Conservation (phyloP, 2,113 vertebrate species). For the Pampusana beccarii region DNA sequence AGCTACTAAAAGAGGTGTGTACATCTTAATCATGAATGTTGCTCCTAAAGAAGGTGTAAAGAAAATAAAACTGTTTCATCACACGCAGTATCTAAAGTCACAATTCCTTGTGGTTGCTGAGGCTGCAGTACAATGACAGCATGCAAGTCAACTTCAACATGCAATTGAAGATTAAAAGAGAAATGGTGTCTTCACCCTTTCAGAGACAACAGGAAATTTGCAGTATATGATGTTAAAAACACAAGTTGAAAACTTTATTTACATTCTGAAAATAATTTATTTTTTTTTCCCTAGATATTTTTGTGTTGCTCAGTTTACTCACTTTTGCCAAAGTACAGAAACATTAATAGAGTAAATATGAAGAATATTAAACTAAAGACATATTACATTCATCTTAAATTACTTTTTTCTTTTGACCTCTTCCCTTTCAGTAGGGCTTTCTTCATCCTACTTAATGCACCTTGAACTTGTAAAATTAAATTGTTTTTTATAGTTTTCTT, state of each 20-base stretch:
- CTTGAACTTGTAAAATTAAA: slow-evolving; percentile 45
- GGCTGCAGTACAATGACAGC: background rate
- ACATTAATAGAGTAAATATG: background rate
- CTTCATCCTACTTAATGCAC: background rate
- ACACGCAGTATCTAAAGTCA: background rate
- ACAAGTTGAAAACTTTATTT: background rate
- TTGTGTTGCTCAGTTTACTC: background rate
- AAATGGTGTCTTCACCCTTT: background rate
- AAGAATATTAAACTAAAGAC: background rate
- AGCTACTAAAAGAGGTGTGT: background rate
- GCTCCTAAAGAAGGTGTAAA: slow-evolving; percentile 2
- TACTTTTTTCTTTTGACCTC: slow-evolving; percentile 10
- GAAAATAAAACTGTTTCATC: background rate
- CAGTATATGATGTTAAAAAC: background rate
- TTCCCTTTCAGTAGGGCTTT: background rate
- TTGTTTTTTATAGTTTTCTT: background rate
- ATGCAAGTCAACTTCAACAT: background rate
- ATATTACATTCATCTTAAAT: background rate
- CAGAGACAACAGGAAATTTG: background rate
- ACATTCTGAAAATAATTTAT: background rate
- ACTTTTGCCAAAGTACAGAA: background rate
- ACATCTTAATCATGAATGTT: background rate
- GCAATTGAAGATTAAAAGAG: slow-evolving; percentile 32
- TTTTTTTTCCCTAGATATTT: background rate
- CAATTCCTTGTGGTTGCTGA: background rate